Base-by-base conservation (phyloP, 2,888 invertebrate genomes). In the Nymphalis urticae region DNA sequence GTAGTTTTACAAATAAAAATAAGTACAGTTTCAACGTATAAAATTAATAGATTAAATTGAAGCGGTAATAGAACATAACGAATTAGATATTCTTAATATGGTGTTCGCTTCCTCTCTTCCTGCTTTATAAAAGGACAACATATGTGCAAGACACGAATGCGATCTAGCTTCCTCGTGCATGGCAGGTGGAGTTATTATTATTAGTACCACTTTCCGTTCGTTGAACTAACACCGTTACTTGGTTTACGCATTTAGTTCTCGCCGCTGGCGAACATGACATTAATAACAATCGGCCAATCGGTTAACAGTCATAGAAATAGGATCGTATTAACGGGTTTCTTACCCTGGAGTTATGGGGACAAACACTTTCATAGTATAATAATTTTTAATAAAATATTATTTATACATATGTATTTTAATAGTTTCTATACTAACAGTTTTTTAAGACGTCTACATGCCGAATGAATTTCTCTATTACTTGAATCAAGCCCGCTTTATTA, bases 141-240 rank as follows among this genome's bases (percentile, higher is more conserved):
- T 56, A n/a, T 82, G 82, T 78, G 85, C 80, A 75, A 74, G 71
- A 73, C 76, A 75, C 66, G 65, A 72, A 71, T 72, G 75, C 79
- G 80, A 75, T 75, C 75, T 72, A 79, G 83, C 86, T 87, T 87
- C 87, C 87, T 77, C 84, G 82, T 83, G 81, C 77, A 77, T 76
- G 84, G 82, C 88, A 88, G 86, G 87, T 90, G 89, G 84, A 80
- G 79, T 79, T 80, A 87, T 88, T 90, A 90, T 90, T 89, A 89
- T 89, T 89, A 85, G 82, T 80, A 84, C 84, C 86, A 87, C 87
- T 87, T 89, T 88, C 87, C 81, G 92, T 90, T 87, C 91, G 83
- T 81, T 90, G 91, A 92, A 90, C 91, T 78, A 85, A 82, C 84
- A 89, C 92, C 91, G 92, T 92, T 92, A 91, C 79, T 79, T 80